Base-by-base conservation (phyloP, 1,140 invertebrate species). In the Trichonephila clavipes region DNA sequence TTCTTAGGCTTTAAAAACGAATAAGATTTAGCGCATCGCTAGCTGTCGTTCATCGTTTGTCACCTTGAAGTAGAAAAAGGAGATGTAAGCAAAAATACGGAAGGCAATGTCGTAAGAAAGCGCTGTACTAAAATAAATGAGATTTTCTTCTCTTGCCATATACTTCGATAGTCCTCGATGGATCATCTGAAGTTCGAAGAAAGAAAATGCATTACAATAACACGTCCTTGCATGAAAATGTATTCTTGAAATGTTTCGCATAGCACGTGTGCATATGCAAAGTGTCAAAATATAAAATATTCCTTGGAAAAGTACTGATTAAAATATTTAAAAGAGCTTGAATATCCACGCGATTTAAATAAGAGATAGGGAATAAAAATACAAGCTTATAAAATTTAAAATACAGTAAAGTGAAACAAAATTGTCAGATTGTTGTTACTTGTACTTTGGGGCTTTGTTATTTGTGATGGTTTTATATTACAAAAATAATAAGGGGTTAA, bases 111-210 rank as follows among this genome's bases (percentile, higher is more conserved):
- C 28, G 62, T 85, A 62, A 51, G 62, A 92, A 92, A 86, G 90
- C 77, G 82, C 62, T 34, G 34, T 59, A 69, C 90, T 69, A 86
- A 92, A 93, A 93, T 93, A 93, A 93, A 93, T 93, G 92, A 88
- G 92, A 93, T 93, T 93, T 93, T 72, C 83, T 88, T 40, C 51
- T 64, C 66, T 14, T 81, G 24, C 66, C 51, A 66, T 61, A 87
- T 24, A 59, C 64, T 66, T 91, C 90, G 40, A 92, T 44, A 77
- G 58, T 24, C 8, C 59, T 61, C 19, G 66, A 61, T 5, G 85
- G 69, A 88, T 88, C 58, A 81, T 93, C 83, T 88, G 85, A 82
- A 92, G 51, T 72, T 87, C 59, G 66, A 64, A 77, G 51, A 87
- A 92, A 87, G 51, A 24, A 72, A 34, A 59, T 21, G n/a, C 40